Evolutionary conservation across 2,113 vertebrate species (phyloP).

Genomic region (Phainopepla nitens): DNA sequence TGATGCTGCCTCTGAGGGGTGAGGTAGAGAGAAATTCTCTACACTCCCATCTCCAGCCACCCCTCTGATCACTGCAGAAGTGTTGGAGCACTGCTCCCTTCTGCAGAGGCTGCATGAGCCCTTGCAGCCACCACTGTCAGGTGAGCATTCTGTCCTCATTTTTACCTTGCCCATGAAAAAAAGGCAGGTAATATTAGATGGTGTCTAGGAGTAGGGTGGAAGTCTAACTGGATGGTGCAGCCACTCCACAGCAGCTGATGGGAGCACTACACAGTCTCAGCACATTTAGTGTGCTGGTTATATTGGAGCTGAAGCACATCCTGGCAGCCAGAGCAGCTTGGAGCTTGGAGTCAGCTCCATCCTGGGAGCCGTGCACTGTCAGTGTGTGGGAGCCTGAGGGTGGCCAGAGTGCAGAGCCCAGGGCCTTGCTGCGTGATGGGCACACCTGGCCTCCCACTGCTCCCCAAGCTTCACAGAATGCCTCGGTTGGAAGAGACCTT

Average conservation of each 20-base stretch:
- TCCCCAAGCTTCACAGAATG: too few relatives aligned
- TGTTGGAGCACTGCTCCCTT: neutral
- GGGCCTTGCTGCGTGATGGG: neutral
- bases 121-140: neutral
- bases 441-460: neutral
- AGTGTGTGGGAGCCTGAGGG: rapidly evolving
- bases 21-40: neutral
- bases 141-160: neutral
- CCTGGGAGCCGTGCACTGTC: rapidly evolving
- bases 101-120: neutral
- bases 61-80: rapidly evolving
- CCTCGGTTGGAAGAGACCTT: too few relatives aligned
- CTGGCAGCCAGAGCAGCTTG: neutral
- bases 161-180: neutral
- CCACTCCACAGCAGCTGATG: neutral
- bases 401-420: rapidly evolving
- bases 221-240: rapidly evolving
- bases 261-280: neutral
- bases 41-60: neutral
- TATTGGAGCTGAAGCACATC: rapidly evolving
- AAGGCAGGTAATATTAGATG: neutral
- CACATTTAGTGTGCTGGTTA: rapidly evolving
- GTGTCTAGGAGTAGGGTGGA: neutral
- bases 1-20: neutral
- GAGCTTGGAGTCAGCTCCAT: neutral